phyloP scores from a whole-genome alignment of 2,888 invertebrate species.

The Peribatodes rhomboidaria region DNA sequence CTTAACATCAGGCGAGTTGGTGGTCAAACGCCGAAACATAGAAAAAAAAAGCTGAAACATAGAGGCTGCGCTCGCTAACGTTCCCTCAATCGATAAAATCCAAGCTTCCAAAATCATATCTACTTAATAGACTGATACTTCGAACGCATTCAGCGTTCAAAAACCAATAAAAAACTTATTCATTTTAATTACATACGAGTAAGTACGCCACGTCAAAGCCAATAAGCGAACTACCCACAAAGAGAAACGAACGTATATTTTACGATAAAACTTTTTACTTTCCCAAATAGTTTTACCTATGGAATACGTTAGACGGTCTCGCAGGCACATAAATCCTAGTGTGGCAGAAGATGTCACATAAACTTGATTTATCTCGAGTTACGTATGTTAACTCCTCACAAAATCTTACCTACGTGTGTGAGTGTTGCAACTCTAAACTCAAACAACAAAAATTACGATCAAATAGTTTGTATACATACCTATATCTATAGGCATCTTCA shows the following conservation, averaged over 20 bases:
- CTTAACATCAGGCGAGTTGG: too few relatives aligned
- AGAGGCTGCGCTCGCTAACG: too few relatives aligned
- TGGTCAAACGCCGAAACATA: too few relatives aligned
- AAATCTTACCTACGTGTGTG: constrained; percentile 65
- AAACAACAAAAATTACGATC: constrained; percentile 41
- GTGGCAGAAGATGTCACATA: constrained; percentile 81
- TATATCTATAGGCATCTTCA: neutral
- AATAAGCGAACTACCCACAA: constrained; percentile 29
- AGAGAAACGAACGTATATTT: constrained; percentile 51
- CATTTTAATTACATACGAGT: constrained; percentile 12
- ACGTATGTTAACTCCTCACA: constrained; percentile 77
- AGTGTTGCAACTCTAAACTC: constrained; percentile 58
- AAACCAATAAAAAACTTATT: neutral
- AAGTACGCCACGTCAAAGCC: constrained; percentile 23
- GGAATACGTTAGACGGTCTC: constrained; percentile 71
- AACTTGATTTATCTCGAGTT: constrained; percentile 83
- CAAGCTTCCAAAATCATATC: too few relatives aligned
- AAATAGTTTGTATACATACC: constrained; percentile 22
- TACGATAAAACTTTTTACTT: constrained; percentile 58
- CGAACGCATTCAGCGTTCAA: neutral
- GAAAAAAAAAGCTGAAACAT: too few relatives aligned
- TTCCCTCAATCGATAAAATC: too few relatives aligned
- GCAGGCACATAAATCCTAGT: constrained; percentile 77
- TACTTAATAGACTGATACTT: neutral
- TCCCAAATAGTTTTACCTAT: constrained; percentile 54